Evolutionary conservation across 2,888 invertebrate species (phyloP), one percentile per base, ranked within the genome.

Genomic region (Trachelus tabidus): DNA sequence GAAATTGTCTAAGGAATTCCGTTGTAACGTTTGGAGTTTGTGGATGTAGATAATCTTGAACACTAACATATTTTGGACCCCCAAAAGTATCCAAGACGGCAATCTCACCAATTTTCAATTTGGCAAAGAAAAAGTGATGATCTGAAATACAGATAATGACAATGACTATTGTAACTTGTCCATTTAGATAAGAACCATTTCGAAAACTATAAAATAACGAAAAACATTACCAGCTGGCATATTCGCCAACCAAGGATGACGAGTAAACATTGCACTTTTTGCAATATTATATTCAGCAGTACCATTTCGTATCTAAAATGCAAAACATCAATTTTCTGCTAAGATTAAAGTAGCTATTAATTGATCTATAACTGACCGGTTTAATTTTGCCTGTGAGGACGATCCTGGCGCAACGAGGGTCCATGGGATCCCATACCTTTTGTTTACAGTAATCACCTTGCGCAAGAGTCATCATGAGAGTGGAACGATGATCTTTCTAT

Each of bases 31-130:
- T 83, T 0, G 56, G 12, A 40, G 68, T 77, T 56, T 86, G 83
- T n/a, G 88, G 87, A 78, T 90, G 77, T 30, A 94, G 93, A 85
- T 96, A 96, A 81, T 96, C 95, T 31, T 93, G 91, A 0, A 94
- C 92, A 0, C 92, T 90, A 31, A 96, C 94, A 88, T 93, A 94
- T 84, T 94, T 94, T 30, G 96, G 95, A 3, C 97, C 96, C 3
- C 97, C 97, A 89, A 96, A 97, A 91, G 94, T 95, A 88, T 97
- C 97, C 84, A 97, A 92, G 84, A 97, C 94, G 15, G 94, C 94
- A 77, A 97, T 95, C 85, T 95, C 94, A 56, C 93, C 92, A 75
- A 97, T 96, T 83, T 95, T 93, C 87, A 97, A 85, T 92, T 96
- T 96, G 1, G 96, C 96, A 68, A 97, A 94, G 87, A 95, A 96